Evolutionary conservation across 2,113 vertebrate species (phyloP).

Genomic region (Rhabdomys dilectus): DNA sequence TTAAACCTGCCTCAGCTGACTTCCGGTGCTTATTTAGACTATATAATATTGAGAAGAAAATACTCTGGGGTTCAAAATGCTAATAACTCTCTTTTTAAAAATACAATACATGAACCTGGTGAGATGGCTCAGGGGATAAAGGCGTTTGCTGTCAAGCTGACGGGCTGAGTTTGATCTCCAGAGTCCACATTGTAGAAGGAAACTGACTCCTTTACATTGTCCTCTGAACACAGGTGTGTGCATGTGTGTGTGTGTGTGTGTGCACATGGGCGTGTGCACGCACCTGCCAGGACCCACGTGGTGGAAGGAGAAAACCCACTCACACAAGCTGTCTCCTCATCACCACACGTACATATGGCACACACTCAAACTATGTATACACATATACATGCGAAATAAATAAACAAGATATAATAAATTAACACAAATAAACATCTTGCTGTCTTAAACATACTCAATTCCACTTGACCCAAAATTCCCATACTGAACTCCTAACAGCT

Average conservation of each 20-base stretch:
- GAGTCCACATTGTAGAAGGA: background rate
- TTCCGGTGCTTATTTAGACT: background rate
- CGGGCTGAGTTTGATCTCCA: background rate
- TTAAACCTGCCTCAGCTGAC: background rate
- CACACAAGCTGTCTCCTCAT: background rate
- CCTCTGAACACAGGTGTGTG: background rate
- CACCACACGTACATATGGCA: too few species aligned
- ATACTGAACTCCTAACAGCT: background rate
- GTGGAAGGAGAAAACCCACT: background rate
- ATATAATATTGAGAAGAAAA: background rate
- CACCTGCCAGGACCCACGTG: background rate
- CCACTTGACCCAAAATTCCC: background rate
- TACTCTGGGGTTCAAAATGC: background rate
- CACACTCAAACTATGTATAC: background rate
- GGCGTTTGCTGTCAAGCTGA: background rate
- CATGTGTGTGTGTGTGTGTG: too few species aligned
- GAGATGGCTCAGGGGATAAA: too few species aligned
- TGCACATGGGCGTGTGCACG: fast-evolving
- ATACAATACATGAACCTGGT: background rate
- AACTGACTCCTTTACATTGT: background rate
- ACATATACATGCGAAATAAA: background rate
- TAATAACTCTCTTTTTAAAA: background rate
- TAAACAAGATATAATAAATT: background rate
- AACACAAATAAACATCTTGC: background rate
- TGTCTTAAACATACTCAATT: background rate